Evolutionary conservation across 2,888 invertebrate species (phyloP), one percentile per base, ranked within the genome.

Genomic region (Xylophagus ater): DNA sequence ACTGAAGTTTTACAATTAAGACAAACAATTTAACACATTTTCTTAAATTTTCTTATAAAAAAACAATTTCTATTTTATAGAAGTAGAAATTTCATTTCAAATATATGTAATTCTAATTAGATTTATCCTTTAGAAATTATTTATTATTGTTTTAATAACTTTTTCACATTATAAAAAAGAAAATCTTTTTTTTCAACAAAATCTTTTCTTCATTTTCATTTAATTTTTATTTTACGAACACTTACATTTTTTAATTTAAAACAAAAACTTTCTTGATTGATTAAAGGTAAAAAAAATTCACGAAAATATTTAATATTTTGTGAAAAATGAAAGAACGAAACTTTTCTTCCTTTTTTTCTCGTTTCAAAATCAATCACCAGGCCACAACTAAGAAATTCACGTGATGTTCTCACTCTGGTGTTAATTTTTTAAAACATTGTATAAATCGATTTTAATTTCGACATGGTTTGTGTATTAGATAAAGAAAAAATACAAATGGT

Each of bases 311-410:
- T 15, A 29, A 29, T 29, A 26, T 36, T 18, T 26, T 23, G 36
- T 21, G 17, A 13, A 29, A 29, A 36, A 36, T 29, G 13, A 29
- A 14, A 26, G 17, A 35, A 28, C 13, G 18, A 12, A 35, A 18
- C 28, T 15, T 9, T 18, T 36, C 29, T 29, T 36, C 17, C 15
- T 28, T 29, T 35, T 15, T 9, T 18, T 36, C 29, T 29, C 29
- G 13, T 21, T 28, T 29, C 42, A 49, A 49, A 51, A 51, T 51
- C 49, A 49, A 51, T 51, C 51, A 47, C 70, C 66, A 67, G 66
- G 66, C 62, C 58, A 60, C 56, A 68, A 71, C 70, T 70, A 44
- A 71, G 68, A 71, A 69, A 71, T 72, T 74, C 73, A 74, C 73
- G 73, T 73, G 73, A 73, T 68, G 67, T n/a, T n/a, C n/a, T 69